Evolutionary conservation across 2,113 vertebrate genomes (phyloP).

Genomic region (Corythornis vintsioides): DNA sequence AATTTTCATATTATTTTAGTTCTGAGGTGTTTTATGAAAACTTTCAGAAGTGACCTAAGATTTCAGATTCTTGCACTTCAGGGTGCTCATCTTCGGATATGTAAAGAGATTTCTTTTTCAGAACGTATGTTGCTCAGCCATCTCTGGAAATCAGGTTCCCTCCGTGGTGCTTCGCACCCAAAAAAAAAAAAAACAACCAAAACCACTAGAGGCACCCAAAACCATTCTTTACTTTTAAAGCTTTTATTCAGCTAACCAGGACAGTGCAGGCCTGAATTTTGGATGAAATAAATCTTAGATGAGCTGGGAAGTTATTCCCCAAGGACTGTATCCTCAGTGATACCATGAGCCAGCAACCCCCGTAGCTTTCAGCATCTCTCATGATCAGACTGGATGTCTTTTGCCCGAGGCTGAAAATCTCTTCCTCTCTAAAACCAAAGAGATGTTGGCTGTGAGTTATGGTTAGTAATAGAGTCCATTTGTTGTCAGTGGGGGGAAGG

Average conservation of each 20-base stretch:
- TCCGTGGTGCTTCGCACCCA: neutral
- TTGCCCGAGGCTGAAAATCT: constrained; percentile 69
- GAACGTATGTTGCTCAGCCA: neutral
- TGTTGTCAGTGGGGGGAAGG: constrained; percentile 51
- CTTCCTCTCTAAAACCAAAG: constrained; percentile 68
- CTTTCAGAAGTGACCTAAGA: neutral
- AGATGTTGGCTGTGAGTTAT: constrained; percentile 66
- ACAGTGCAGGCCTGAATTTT: constrained; percentile 52
- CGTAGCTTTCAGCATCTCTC: constrained; percentile 67
- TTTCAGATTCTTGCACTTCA: neutral
- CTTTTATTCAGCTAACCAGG: constrained; percentile 47
- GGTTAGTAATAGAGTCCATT: constrained; percentile 70
- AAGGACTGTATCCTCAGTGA: constrained; percentile 46
- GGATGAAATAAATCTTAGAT: constrained; percentile 65
- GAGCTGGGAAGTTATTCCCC: constrained; percentile 55
- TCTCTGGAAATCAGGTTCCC: neutral
- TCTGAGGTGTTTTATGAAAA: neutral
- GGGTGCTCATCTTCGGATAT: neutral
- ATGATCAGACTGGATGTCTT: constrained; percentile 70
- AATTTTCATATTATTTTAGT: neutral
- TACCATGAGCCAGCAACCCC: constrained; percentile 59
- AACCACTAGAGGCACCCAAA: constrained; percentile 10
- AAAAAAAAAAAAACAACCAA: neutral
- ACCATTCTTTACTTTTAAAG: constrained; percentile 11
- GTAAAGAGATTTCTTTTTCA: neutral